A percentile compares a stretch with the other conserved stretches of the same genome.
phyloP scores from a whole-genome alignment of 2,888 invertebrate genomes.

The Epirrita christyi region DNA sequence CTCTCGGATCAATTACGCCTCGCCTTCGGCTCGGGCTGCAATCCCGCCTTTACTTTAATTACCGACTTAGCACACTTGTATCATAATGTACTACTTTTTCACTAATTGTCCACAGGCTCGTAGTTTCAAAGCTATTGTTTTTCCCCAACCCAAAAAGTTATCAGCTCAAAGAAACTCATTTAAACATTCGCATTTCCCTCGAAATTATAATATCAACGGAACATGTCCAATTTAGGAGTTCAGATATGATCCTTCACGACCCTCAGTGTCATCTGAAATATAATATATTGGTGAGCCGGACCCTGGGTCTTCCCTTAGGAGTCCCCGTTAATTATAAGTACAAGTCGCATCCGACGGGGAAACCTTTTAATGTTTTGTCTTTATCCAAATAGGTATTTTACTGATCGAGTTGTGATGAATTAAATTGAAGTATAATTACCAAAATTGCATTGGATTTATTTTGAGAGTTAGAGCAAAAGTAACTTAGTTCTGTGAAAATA shows the following conservation, averaged over 20 bases:
- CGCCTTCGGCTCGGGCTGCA: too few relatives aligned
- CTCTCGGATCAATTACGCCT: too few relatives aligned
- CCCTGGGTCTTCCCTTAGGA: slow-evolving; percentile 78
- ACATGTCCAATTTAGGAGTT: slow-evolving; percentile 56
- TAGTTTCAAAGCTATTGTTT: slow-evolving; percentile 22
- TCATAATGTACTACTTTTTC: too few relatives aligned
- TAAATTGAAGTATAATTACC: neutral
- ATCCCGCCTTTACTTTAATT: too few relatives aligned
- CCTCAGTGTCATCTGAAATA: slow-evolving; percentile 79
- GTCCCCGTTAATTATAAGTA: slow-evolving; percentile 86
- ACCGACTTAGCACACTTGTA: too few relatives aligned
- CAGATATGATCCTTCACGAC: slow-evolving; percentile 77
- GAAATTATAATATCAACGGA: slow-evolving; percentile 41
- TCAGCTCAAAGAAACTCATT: slow-evolving; percentile 35
- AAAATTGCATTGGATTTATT: too few relatives aligned
- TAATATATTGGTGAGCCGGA: slow-evolving; percentile 79
- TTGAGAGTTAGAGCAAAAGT: too few relatives aligned
- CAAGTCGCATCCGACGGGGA: slow-evolving; percentile 75
- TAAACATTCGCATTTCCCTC: slow-evolving; percentile 35
- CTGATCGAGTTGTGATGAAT: slow-evolving; percentile 8
- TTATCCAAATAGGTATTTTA: slow-evolving; percentile 36
- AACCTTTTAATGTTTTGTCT: slow-evolving; percentile 69
- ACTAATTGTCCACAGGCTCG: too few relatives aligned
- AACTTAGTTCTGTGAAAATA: neutral
- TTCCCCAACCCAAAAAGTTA: slow-evolving; percentile 27